Evolutionary conservation across 2,888 invertebrate species (phyloP), one percentile per base, ranked within the genome.

Genomic region (Apamea crenata): DNA sequence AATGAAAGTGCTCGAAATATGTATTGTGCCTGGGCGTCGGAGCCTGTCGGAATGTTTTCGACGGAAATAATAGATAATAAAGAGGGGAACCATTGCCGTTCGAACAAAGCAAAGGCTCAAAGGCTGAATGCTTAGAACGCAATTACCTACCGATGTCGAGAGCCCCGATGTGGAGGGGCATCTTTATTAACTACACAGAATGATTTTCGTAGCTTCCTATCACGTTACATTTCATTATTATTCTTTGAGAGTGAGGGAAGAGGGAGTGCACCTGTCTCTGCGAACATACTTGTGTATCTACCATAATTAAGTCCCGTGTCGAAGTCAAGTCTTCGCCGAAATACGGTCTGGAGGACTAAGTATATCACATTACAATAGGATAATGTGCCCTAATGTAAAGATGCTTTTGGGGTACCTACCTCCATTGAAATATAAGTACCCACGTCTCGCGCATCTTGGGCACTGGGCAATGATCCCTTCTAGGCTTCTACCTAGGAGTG

Each of bases 81-180:
- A 92, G 92, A 91, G 92, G 91, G 90, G 90, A 90, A 91, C 89
- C 89, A 83, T 89, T 81, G 85, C 77, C 82, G 78, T 91, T 92
- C 92, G 91, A 94, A 95, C 94, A 95, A 95, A 94, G 92, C 93
- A 92, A 91, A 89, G 91, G 90, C 91, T 93, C 93, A 92, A 91
- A 85, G 90, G 91, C 92, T 92, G 93, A 93, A 93, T 93, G 91
- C 91, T 93, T 92, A 91, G 91, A 90, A 90, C 90, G 94, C 91
- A 93, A 94, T 94, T 93, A 94, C 91, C 91, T 93, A 94, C 91
- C 91, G 91, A 92, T 92, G 93, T 92, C 84, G 89, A 89, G 88
- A 88, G 88, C 78, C 79, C 83, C 74, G 76, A 59, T 82, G 86
- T 86, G 80, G 82, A 88, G 89, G 80, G 85, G 81, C 81, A 85